Percentiles rank a stretch among this genome's conserved stretches.
phyloP scores from a whole-genome alignment of 2,113 vertebrate species.

The Scalopus aquaticus region DNA sequence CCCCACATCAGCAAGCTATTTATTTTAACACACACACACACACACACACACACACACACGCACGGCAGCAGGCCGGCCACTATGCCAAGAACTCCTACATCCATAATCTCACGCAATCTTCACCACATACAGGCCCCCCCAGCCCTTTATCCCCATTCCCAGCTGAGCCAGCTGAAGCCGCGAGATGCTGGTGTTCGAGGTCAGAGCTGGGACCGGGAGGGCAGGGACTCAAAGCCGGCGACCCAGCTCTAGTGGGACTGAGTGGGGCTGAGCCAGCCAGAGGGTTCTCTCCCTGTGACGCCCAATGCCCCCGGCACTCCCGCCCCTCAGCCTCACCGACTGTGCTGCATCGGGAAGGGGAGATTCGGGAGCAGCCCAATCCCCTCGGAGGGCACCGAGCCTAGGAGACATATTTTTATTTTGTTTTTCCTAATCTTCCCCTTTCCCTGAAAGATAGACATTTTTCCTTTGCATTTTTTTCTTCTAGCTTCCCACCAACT shows the following conservation, averaged over 20 bases:
- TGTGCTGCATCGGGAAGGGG: not conserved
- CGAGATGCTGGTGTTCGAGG: not conserved
- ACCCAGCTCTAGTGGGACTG: not conserved
- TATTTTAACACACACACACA: not conserved
- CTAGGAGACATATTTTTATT: not conserved
- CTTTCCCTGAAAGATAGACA: not conserved
- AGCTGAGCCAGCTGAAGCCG: not conserved
- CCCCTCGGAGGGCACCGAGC: not conserved
- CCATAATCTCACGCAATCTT: not conserved
- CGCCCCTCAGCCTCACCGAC: not conserved
- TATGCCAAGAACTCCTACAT: not conserved
- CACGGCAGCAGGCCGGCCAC: not conserved
- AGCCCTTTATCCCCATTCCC: not conserved
- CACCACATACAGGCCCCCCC: not conserved
- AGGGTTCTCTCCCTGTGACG: not conserved
- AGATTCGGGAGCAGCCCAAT: accelerated
- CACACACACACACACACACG: not conserved
- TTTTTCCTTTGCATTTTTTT: not conserved
- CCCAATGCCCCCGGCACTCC: too few species aligned
- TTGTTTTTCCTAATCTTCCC: not conserved
- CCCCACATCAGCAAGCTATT: not conserved
- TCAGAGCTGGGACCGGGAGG: not conserved
- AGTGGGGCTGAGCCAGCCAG: too few species aligned
- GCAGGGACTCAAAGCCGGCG: not conserved
- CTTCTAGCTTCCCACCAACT: not conserved